Conservation (phyloP, 2,888 invertebrate species). For the Harpagoxenus sublaevis region DNA sequence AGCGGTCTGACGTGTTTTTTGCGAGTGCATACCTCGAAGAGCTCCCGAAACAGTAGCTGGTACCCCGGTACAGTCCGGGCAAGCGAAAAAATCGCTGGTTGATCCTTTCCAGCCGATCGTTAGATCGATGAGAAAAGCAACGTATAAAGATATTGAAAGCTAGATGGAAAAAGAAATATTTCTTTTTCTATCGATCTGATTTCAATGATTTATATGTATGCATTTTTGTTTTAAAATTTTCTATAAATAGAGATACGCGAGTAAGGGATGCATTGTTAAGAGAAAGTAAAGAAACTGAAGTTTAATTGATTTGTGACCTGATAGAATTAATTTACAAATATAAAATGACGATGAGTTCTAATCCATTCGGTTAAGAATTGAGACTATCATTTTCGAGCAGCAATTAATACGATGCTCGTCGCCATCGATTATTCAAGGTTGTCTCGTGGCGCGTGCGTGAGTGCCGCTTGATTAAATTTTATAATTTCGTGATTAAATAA, state of each 20-base stretch:
- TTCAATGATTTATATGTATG: not conserved
- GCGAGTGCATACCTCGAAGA: constrained; percentile 85
- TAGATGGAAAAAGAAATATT: not conserved
- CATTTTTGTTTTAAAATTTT: not conserved
- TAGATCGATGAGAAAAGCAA: constrained; percentile 29
- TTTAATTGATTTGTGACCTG: not conserved
- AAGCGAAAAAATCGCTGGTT: constrained; percentile 80
- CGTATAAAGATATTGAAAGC: not conserved
- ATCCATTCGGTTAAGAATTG: not conserved
- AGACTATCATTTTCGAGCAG: constrained; percentile 1
- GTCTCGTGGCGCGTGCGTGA: not conserved
- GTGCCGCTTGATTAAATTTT: constrained; percentile 48
- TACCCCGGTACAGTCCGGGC: constrained; percentile 84
- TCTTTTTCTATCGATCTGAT: not conserved
- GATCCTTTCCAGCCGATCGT: constrained; percentile 49
- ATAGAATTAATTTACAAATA: constrained; percentile 9
- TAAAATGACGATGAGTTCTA: not conserved
- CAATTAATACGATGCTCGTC: not conserved
- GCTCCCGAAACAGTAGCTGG: constrained; percentile 86
- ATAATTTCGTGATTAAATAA: constrained; percentile 58
- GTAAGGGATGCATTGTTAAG: not conserved
- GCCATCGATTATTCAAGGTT: constrained; percentile 19
- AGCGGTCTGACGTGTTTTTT: constrained; percentile 86
- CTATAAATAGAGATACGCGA: not conserved
- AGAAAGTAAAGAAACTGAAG: not conserved